Percentiles rank a stretch among this genome's conserved stretches.
Evolutionary conservation across 2,797 vertebrate species (phyloP).

Genomic region (Manis pentadactyla): DNA sequence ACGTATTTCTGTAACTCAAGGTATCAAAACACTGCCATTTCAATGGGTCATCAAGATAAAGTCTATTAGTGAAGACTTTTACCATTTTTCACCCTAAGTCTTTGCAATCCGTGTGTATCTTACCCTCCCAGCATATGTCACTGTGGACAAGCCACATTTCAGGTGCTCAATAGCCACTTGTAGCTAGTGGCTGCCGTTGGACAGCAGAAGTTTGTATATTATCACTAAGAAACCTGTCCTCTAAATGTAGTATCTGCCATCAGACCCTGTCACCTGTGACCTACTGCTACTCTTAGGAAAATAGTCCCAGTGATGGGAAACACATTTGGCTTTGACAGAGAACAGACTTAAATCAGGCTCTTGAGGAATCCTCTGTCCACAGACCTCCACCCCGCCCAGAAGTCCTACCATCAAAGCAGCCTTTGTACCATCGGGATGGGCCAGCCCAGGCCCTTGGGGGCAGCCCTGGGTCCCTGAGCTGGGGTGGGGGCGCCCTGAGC

Average conservation of each 20-base stretch:
- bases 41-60: neutral
- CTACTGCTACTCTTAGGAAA: too few relatives aligned
- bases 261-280: too few relatives aligned
- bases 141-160: neutral
- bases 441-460: too few relatives aligned
- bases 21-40: constrained; percentile 24
- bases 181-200: neutral
- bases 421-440: too few relatives aligned
- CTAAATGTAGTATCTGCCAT: neutral
- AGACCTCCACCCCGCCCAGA: too few relatives aligned
- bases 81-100: neutral
- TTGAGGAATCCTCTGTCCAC: too few relatives aligned
- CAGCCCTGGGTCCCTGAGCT: too few relatives aligned
- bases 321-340: too few relatives aligned
- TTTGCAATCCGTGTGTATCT: neutral
- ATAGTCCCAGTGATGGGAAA: too few relatives aligned
- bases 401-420: too few relatives aligned
- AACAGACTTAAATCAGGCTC: too few relatives aligned
- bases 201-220: neutral
- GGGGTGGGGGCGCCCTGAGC: too few relatives aligned
- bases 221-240: neutral
- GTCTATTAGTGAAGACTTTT: neutral
- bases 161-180: neutral
- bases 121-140: neutral
- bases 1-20: neutral